These are phyloP conservation scores for Pandion haliaetus DNA, from an alignment of 2,113 vertebrate genomes.

Conservation along the genomic window DNA sequence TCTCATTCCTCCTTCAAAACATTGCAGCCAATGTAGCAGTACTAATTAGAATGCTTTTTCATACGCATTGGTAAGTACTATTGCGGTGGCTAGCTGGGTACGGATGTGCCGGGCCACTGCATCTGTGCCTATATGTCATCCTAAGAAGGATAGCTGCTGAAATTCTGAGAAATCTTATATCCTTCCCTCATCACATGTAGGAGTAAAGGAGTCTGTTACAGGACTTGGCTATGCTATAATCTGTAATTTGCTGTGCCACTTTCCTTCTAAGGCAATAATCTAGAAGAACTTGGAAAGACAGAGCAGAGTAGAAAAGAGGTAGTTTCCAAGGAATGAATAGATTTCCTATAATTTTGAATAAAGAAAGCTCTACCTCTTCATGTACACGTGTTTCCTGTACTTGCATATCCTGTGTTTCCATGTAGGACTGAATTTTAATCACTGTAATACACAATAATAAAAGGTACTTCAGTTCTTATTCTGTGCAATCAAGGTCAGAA, in stretches of 20 bases:
- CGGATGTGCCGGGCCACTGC: not conserved
- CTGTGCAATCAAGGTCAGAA: not conserved
- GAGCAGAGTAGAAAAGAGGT: not conserved
- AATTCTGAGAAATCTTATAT: not conserved
- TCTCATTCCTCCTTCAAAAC: not conserved
- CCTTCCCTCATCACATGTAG: not conserved
- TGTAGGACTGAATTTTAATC: not conserved
- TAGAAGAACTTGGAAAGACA: not conserved
- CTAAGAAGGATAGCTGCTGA: not conserved
- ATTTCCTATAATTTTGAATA: not conserved
- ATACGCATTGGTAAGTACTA: not conserved
- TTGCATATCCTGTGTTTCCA: not conserved
- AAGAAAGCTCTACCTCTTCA: not conserved
- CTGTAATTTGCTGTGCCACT: not conserved
- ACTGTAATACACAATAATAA: not conserved
- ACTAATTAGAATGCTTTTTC: not conserved
- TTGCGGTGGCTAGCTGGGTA: not conserved
- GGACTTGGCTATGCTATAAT: not conserved
- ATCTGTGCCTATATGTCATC: not conserved
- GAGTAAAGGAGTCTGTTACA: not conserved
- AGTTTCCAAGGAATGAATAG: not conserved
- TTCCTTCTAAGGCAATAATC: not conserved
- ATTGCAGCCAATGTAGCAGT: not conserved
- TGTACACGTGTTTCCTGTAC: not conserved
- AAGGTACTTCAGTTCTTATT: not conserved